Conservation (phyloP, 2,888 invertebrate genomes). For the Spisula subtruncata region DNA sequence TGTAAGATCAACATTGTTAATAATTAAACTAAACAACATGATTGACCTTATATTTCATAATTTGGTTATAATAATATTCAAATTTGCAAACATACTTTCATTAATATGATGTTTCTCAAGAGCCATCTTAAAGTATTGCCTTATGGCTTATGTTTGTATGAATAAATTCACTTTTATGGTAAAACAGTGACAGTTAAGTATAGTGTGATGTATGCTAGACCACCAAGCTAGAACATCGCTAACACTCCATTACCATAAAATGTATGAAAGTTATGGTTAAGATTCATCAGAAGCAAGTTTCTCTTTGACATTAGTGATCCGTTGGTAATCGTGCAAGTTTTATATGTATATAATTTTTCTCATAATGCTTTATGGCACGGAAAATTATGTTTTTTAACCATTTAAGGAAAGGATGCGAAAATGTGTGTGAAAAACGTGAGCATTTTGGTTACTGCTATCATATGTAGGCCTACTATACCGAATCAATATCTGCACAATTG, state of each 20-base stretch:
- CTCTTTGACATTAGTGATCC: constrained; percentile 41
- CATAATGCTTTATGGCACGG: constrained; percentile 52
- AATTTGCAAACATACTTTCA: neutral
- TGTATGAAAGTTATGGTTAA: constrained; percentile 35
- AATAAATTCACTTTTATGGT: constrained; percentile 50
- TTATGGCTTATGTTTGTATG: constrained; percentile 21
- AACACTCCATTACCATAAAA: constrained; percentile 53
- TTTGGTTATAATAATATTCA: neutral
- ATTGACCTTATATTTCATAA: too few relatives aligned
- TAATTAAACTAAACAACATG: too few relatives aligned
- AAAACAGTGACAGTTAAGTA: constrained; percentile 45
- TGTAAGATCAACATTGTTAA: too few relatives aligned
- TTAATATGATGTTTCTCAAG: constrained; percentile 1
- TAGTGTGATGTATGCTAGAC: constrained; percentile 52
- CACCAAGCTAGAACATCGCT: constrained; percentile 44
- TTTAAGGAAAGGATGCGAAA: too few relatives aligned
- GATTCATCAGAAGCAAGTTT: neutral
- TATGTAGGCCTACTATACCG: too few relatives aligned
- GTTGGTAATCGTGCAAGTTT: neutral
- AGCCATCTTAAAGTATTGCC: constrained; percentile 17
- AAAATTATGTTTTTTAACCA: constrained; percentile 20
- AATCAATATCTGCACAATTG: too few relatives aligned
- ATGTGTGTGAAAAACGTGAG: too few relatives aligned
- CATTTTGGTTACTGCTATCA: too few relatives aligned
- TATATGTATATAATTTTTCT: constrained; percentile 48